phyloP scores from a whole-genome alignment of 2,888 invertebrate genomes.

The Apamea sordens region DNA sequence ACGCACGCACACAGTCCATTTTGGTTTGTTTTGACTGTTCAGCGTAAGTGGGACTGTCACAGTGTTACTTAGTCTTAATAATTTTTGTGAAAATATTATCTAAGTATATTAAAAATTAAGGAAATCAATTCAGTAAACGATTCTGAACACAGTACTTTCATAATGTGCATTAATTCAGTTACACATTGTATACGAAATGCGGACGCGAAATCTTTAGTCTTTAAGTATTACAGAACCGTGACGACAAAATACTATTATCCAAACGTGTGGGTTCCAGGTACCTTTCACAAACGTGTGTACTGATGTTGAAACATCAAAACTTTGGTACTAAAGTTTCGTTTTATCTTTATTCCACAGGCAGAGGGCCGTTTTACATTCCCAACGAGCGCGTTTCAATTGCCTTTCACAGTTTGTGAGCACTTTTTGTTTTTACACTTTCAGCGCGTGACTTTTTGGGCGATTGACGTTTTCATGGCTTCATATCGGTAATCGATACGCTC shows the following conservation, averaged over 20 bases:
- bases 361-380: conserved; percentile 56
- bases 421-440: conserved; percentile 56
- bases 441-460: conserved; percentile 47
- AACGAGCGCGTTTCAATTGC: conserved; percentile 64
- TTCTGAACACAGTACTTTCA: neutral
- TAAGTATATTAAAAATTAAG: too few species aligned
- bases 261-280: conserved; percentile 9
- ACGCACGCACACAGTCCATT: too few species aligned
- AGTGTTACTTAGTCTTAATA: neutral
- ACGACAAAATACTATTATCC: conserved; percentile 4
- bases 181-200: neutral
- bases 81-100: too few species aligned
- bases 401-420: conserved; percentile 58
- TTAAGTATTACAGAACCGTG: neutral
- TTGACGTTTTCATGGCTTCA: conserved; percentile 58
- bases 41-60: neutral
- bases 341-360: conserved; percentile 54
- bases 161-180: neutral
- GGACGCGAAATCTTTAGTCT: neutral
- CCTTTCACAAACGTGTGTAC: conserved; percentile 28
- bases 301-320: conserved; percentile 47
- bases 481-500: conserved; percentile 45
- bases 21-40: too few species aligned
- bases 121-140: neutral
- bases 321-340: conserved; percentile 56